Evolutionary conservation across 2,888 invertebrate species (phyloP), one percentile per base, ranked within the genome.

Genomic region (Bombylius major): DNA sequence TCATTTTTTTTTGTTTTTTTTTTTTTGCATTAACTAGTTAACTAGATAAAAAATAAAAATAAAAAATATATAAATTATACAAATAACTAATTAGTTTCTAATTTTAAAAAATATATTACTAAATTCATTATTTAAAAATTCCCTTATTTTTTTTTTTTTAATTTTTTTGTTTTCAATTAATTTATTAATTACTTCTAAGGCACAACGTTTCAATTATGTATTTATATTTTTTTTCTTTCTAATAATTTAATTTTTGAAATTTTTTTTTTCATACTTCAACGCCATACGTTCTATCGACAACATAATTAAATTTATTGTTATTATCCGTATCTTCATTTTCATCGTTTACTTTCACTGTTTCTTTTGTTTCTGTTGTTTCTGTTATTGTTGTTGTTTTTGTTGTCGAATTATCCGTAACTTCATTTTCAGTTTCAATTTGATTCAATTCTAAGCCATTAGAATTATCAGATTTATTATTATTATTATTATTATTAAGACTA

Each of bases 251-350:
- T 42, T 11, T 11, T 5, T 42, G 6, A 42, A 11, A 42, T 46
- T 47, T 46, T 47, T 23, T 14, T 31, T 46, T 65, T 81, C 79
- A 90, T 69, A 90, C 89, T 77, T 89, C 89, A 64, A 90, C 90
- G 68, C 90, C 89, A 66, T 89, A 79, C 59, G 83, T 86, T 72
- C 89, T 80, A 76, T 89, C 89, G 62, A 90, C 86, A 62, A 89
- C 86, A 74, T 89, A 89, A 63, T 87, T 86, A 75, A 83, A 89
- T 70, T 84, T 82, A 51, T 84, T 82, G 50, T 65, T 65, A 54
- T 69, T 66, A 79, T 80, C 59, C 72, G 9, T 44, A 44, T 13
- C n/a, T 9, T 44, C 11, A 44, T 61, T 33, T 66, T 64, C 54
- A 63, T 67, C 13, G 62, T 61, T 50, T 61, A 58, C 1, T 53